Base-by-base conservation (phyloP, 2,888 invertebrate species). In the Harpalus rubripes region DNA sequence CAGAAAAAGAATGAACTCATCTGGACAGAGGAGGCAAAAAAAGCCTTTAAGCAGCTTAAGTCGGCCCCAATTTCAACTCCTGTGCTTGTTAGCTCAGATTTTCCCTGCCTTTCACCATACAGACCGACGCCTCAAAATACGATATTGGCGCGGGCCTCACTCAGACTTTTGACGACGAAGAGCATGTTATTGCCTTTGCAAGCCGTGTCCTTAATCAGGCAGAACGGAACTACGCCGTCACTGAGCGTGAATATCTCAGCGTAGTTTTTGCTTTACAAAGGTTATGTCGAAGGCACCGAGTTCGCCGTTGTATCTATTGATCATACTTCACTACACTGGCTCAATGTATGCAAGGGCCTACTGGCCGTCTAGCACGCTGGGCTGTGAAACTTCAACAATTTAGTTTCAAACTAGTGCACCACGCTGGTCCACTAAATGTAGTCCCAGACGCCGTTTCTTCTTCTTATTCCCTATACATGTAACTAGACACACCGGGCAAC, bases 161-260 rank as follows among this genome's bases (percentile, higher is more conserved):
- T 16, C 86, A 86, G 52, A 22, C 0, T 6, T 58, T 44, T 12
- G 58, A n/a, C 0, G 68, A 15, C 7, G 39, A 15, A 8, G 88
- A 89, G 81, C 82, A 82, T 12, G 87, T 87, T 0, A 87, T 89
- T 12, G 87, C 87, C 1, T 89, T 87, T 83, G 85, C 88, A 12
- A 86, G 88, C 44, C 86, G 88, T 3, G 85, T 88, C 0, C 72
- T 89, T 0, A 87, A 86, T 5, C 76, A 85, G 12, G 82, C 86
- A 0, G 88, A 89, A 85, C 39, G 87, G 18, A 89, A 78, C n/a
- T n/a, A n/a, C n/a, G n/a, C n/a, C n/a, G n/a, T n/a, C n/a, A n/a
- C n/a, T n/a, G n/a, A n/a, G n/a, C n/a, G n/a, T n/a, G n/a, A n/a
- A n/a, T n/a, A n/a, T n/a, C n/a, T n/a, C n/a, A n/a, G n/a, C n/a